Evolutionary conservation across 1,140 invertebrate genomes (phyloP), one percentile per base, ranked within the genome.

Genomic region (Lepidurus apus): DNA sequence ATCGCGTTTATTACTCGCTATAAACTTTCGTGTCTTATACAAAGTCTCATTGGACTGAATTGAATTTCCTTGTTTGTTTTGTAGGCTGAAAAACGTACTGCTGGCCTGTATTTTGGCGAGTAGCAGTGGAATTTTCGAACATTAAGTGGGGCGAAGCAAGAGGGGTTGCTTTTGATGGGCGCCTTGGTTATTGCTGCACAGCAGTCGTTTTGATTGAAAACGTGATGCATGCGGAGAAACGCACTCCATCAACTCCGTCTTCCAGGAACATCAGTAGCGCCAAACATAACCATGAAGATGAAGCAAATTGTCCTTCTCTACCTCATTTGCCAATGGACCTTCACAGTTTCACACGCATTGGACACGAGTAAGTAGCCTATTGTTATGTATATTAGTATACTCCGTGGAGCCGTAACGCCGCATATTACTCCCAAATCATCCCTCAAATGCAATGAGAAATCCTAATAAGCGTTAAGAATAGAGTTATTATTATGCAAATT

Each of bases 241-340:
- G 53, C 53, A n/a, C n/a, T 65, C 53, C 13, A 65, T 65, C 53
- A 65, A 65, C 21, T 65, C 53, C 53, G 8, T 21, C n/a, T 7
- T 21, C 13, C 13, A 7, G 13, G 53, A 65, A 65, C 53, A 65
- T 13, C 53, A 65, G 4, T 34, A 34, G 34, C 34, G 53, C 53
- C 53, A 65, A 17, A 5, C 6, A 65, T 7, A 65, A 65, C 9
- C 53, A 21, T 65, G 21, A 65, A 13, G 17, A 65, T 65, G 53
- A 65, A 65, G 17, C 53, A 65, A 65, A 65, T 65, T 21, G 53
- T 65, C 21, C 53, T 65, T 13, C 6, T 65, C n/a, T 65, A n/a
- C 53, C 53, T 65, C 53, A 65, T 65, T 65, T 65, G 53, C 53
- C 53, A 65, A 65, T 13, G 53, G 53, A 65, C 53, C 9, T 65